These are phyloP conservation scores for Acropternis orthonyx DNA, from an alignment of 2,797 vertebrate species.

Conservation along the genomic window DNA sequence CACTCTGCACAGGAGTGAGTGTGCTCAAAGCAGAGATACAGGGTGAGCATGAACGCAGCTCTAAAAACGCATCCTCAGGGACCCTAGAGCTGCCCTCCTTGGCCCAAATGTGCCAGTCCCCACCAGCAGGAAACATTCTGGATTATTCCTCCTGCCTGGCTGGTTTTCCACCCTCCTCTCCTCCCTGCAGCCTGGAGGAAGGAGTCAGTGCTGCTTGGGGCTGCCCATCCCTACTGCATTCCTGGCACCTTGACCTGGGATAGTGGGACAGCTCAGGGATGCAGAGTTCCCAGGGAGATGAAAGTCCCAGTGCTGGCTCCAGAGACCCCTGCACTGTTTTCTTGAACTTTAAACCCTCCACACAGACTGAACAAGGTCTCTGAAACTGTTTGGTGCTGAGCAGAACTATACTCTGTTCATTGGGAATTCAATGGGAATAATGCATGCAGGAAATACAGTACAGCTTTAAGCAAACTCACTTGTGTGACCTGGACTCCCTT, in stretches of 20 bases:
- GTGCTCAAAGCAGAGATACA: background rate
- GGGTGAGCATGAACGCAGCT: background rate
- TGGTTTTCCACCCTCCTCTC: background rate
- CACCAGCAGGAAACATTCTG: background rate
- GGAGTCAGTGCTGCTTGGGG: accelerated
- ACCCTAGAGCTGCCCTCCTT: background rate
- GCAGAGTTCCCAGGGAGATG: background rate
- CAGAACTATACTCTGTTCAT: background rate
- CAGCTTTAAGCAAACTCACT: background rate
- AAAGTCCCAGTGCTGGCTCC: background rate
- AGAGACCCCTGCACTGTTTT: background rate
- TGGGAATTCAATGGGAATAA: background rate
- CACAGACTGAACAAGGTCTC: background rate
- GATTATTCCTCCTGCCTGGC: background rate
- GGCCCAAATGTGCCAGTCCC: accelerated
- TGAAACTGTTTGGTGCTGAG: background rate
- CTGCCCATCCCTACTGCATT: background rate
- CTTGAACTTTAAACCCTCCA: background rate
- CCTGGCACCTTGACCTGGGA: background rate
- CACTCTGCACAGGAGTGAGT: accelerated
- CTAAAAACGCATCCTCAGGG: background rate
- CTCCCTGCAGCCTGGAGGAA: background rate
- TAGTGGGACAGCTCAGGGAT: background rate
- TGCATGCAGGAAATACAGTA: accelerated
- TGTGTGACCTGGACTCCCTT: background rate